These are phyloP conservation scores for Apeira syringaria DNA, from an alignment of 2,888 invertebrate species.

Conservation along the genomic window DNA sequence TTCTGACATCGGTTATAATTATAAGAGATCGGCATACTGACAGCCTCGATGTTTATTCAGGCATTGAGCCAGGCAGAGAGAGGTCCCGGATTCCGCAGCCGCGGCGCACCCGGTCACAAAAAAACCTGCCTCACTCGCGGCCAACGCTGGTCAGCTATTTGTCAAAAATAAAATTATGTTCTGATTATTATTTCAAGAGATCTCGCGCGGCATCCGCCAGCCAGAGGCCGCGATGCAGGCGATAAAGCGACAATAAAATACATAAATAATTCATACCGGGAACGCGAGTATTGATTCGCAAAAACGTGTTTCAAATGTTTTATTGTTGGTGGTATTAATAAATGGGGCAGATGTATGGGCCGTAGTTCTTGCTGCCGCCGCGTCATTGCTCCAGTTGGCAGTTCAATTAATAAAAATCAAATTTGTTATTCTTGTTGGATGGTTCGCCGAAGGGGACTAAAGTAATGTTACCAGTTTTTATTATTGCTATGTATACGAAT, in stretches of 20 bases:
- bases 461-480: conserved; percentile 3
- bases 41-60: conserved; percentile 54
- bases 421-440: conserved; percentile 50
- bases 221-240: conserved; percentile 60
- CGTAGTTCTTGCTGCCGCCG: conserved; percentile 50
- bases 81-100: conserved; percentile 45
- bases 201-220: conserved; percentile 52
- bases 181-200: conserved; percentile 72
- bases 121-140: conserved; percentile 55
- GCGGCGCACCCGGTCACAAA: conserved; percentile 43
- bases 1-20: conserved; percentile 44
- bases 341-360: conserved; percentile 72
- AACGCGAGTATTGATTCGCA: conserved; percentile 75
- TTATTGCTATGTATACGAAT: no score
- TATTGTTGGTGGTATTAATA: conserved; percentile 74
- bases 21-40: conserved; percentile 49
- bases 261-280: conserved; percentile 78
- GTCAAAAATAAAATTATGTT: conserved; percentile 80
- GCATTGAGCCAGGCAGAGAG: conserved; percentile 34
- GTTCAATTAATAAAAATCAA: conserved; percentile 73
- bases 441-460: conserved; percentile 16
- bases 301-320: conserved; percentile 82
- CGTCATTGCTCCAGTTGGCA: conserved; percentile 56
- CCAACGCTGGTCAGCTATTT: conserved; percentile 71
- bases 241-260: conserved; percentile 81